Evolutionary conservation across 2,888 invertebrate genomes (phyloP), one percentile per base, ranked within the genome.

Genomic region (Alcis repandata): DNA sequence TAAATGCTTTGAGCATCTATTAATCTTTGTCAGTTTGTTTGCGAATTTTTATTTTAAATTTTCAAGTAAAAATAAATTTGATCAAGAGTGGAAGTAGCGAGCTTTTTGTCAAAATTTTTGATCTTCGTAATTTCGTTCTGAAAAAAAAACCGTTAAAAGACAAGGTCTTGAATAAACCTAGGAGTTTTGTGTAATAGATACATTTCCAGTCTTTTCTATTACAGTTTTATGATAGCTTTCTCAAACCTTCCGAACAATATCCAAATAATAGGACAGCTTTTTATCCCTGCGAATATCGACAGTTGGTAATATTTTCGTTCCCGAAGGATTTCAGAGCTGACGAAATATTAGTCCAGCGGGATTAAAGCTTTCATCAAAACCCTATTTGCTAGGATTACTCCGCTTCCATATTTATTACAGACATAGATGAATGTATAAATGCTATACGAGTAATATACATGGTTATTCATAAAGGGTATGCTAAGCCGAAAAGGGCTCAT

Each of bases 361-460:
- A 60, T 65, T 66, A 61, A 17, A 33, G 56, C 38, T 58, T 66
- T 61, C 65, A 66, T 65, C 52, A 57, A 43, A 54, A 13, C 43
- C 57, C 17, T 68, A 59, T 46, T 36, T 43, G 62, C 45, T 33
- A 27, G 19, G 38, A 57, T 27, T 20, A 61, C 33, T 53, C 10
- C 49, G 19, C 46, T 57, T 56, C 41, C 41, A 61, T 61, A 46
- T 60, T 43, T 60, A 27, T 17, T 67, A 53, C 58, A 27, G 27
- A 27, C 27, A 27, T 6, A 27, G 27, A 27, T 27, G 2, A 27
- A 27, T 4, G 27, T 27, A 2, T 27, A 2, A 4, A 27, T 27
- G 27, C 27, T 27, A 27, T 6, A 41, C 46, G 7, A 0, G 48
- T 53, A 49, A 19, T 15, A 33, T 27, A n/a, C n/a, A n/a, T n/a